Evolutionary conservation across 2,113 vertebrate species (phyloP).

Genomic region (Felis chaus): DNA sequence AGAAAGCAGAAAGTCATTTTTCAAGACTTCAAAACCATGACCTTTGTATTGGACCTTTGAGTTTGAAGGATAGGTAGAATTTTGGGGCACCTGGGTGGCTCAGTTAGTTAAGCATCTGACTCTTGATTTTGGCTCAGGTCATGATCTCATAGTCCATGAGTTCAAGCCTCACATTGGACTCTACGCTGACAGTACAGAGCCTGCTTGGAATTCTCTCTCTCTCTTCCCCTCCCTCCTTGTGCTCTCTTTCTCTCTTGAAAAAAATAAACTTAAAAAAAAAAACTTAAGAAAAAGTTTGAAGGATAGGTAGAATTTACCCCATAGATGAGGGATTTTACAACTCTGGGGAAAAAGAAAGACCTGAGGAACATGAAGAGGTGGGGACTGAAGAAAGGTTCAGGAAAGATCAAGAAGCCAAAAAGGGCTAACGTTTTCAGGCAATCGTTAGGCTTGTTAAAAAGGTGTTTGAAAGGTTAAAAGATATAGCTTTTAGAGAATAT

Average conservation of each 20-base stretch:
- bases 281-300: background rate
- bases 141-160: no score
- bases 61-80: background rate
- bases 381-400: background rate
- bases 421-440: background rate
- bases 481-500: background rate
- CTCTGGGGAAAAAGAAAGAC: background rate
- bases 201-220: no score
- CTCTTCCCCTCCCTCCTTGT: no score
- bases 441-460: background rate
- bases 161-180: no score
- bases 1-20: background rate
- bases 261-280: no score
- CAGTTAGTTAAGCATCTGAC: no score
- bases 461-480: fast-evolving
- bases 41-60: background rate
- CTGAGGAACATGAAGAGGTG: background rate
- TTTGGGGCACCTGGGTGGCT: background rate
- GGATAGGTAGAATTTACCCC: background rate
- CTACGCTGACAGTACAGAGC: no score
- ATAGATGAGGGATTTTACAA: background rate
- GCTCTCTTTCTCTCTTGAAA: no score
- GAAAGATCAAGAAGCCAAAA: background rate
- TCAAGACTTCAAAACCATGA: background rate
- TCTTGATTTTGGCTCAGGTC: no score